Evolutionary conservation across 92 coral and sea anemone genomes (phyloP), one percentile per base, ranked within the genome.

Genomic region (Palythoa heliodiscus): DNA sequence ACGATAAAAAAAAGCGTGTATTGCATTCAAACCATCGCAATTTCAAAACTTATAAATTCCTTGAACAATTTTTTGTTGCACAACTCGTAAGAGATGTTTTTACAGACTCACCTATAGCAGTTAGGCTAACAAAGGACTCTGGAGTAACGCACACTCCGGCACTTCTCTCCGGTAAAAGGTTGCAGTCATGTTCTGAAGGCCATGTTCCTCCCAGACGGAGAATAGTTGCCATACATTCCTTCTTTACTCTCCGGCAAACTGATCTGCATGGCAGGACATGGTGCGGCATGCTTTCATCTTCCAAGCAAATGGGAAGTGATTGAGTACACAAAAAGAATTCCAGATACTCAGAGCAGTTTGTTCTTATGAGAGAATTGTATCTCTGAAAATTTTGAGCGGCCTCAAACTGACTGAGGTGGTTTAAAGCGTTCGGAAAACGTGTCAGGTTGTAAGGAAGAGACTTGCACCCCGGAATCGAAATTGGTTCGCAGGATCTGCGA

Each of bases 191-290:
- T 6, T 86, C 88, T 5, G 70, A 50, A 0, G 95, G 98, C 97
- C 93, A 91, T 13, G 66, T 23, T 5, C 83, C 68, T n/a, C 87
- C 82, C 53, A 73, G 82, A 48, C 24, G 71, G 25, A 74, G 78
- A 9, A 96, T 88, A 1, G 89, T 73, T 12, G 90, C 87, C 64
- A 86, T 69, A 25, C 98, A 96, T 47, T 94, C 98, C 17, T 69
- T 71, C 86, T 87, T 86, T 19, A 96, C 96, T 73, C 86, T 89
- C 12, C 89, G 52, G 40, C 98, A 96, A 17, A 96, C 91, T 3
- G 87, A 89, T 24, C 92, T 93, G 74, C 98, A 96, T 4, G 98
- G 98, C 12, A 72, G 71, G 16, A 95, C 87, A 4, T 95, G 98
- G 37, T 75, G 78, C 57, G 93, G 70, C 22, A 76, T 43, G 23